Evolutionary conservation across 2,888 invertebrate species (phyloP), one percentile per base, ranked within the genome.

Genomic region (Chrysodeixis includens): DNA sequence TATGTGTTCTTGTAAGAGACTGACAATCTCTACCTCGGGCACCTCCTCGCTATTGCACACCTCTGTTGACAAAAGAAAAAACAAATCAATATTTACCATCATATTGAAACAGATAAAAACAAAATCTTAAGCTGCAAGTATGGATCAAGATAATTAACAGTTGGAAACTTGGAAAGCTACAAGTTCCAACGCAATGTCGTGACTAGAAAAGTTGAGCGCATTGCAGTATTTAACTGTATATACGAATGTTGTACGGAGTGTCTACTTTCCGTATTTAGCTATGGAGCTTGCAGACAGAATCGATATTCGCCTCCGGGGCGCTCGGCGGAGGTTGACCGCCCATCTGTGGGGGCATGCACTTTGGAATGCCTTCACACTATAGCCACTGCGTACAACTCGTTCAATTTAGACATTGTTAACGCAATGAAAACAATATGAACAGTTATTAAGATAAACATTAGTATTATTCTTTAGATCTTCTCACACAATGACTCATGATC

Each of bases 21-120:
- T 98, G 93, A 99, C 97, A 88, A 99, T 98, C 95, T 99, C 99
- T 87, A 99, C 98, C 96, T 99, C 99, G 75, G 98, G 98, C 93
- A 98, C 96, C 93, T 98, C 97, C 92, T 97, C 98, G 93, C 97
- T 97, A 95, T 97, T 98, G 96, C 98, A 98, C 95, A 99, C 96
- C 95, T 99, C 99, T 99, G 96, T 71, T 77, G 83, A 90, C 91
- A 92, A 93, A 88, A 86, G 69, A 85, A 85, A 79, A 73, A 81
- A 71, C 75, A 75, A 66, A 71, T 76, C 55, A 59, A 74, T 74
- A 77, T 55, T 46, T 63, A 67, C 69, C 68, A 66, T 71, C 63
- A 60, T 55, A 64, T 46, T 62, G 30, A 20, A 54, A 57, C 20
- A 64, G 62, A 72, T 71, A 69, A 69, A 69, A 55, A 30, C 60